These are phyloP conservation scores for Chymomyza caudatula DNA, from an alignment of 2,888 invertebrate species.

Conservation along the genomic window DNA sequence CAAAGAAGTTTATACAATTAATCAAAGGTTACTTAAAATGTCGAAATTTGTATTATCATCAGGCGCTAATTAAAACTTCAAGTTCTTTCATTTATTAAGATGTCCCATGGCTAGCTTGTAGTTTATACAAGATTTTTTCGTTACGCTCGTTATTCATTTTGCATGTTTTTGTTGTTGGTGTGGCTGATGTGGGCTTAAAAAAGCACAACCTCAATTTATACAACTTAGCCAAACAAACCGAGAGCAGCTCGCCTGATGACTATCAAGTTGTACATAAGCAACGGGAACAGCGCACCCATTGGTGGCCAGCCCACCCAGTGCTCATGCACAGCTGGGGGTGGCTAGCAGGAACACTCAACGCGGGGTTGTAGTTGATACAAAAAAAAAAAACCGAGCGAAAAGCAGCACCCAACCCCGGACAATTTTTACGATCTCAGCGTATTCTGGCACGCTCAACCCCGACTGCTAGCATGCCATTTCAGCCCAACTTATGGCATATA, in stretches of 20 bases:
- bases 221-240: conserved; percentile 44
- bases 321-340: conserved; percentile 41
- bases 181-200: conserved; percentile 21
- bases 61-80: conserved; percentile 44
- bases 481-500: background rate
- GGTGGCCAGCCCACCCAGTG: conserved; percentile 53
- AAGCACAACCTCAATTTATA: conserved; percentile 28
- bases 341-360: conserved; percentile 1
- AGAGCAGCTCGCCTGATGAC: background rate
- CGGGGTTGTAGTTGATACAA: conserved; percentile 26
- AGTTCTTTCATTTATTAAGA: conserved; percentile 19
- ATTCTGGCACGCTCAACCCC: conserved; percentile 12
- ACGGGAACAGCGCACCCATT: conserved; percentile 24
- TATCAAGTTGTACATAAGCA: conserved; percentile 52
- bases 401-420: conserved; percentile 12
- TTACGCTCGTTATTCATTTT: conserved; percentile 31
- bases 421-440: conserved; percentile 35
- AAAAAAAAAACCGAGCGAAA: background rate
- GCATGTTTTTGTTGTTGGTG: conserved; percentile 17
- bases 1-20: conserved; percentile 19
- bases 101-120: conserved; percentile 15
- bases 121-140: conserved; percentile 26
- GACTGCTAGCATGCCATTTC: conserved; percentile 24
- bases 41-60: background rate
- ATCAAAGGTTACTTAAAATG: conserved; percentile 17